Evolutionary conservation across 1,140 invertebrate species (phyloP).

Genomic region (Drosophila funebris): DNA sequence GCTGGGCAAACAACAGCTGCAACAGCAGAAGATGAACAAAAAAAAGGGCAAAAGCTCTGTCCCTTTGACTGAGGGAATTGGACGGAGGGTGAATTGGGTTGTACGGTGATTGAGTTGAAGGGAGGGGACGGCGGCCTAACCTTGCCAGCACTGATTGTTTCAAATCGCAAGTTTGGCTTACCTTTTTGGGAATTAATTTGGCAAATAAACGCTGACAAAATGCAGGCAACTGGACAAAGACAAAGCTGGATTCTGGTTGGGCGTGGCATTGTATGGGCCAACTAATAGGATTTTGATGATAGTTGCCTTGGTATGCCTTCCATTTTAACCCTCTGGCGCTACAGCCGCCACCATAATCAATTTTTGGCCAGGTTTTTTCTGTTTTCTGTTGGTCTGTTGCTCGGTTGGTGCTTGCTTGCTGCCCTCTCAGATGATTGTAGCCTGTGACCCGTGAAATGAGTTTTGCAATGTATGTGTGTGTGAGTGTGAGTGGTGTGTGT

Average conservation of each 20-base stretch:
- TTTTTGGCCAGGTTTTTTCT: conserved; percentile 70
- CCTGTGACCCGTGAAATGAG: conserved; percentile 80
- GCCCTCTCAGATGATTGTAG: conserved; percentile 63
- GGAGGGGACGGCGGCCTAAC: not conserved
- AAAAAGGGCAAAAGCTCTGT: conserved; percentile 67
- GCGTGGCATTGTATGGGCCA: conserved; percentile 48
- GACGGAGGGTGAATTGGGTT: conserved; percentile 11
- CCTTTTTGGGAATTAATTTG: conserved; percentile 82
- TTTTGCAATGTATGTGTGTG: conserved; percentile 74
- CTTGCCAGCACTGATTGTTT: conserved; percentile 73
- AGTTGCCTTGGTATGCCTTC: conserved; percentile 56
- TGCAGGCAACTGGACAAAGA: conserved; percentile 76
- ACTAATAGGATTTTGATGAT: conserved; percentile 83
- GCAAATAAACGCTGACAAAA: conserved; percentile 82
- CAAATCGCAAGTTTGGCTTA: conserved; percentile 82
- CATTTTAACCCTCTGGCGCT: conserved; percentile 43
- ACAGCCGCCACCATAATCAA: conserved; percentile 69
- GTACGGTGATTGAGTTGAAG: not conserved
- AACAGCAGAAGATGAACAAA: conserved; percentile 38
- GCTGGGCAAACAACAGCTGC: conserved; percentile 73
- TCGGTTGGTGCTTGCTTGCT: conserved; percentile 27
- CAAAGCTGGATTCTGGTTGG: conserved; percentile 47
- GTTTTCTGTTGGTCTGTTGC: conserved; percentile 7
- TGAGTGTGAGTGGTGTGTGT: not conserved
- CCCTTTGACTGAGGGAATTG: conserved; percentile 13